Conservation (phyloP, 2,888 invertebrate genomes). For the Xestoiulus laeticollis region DNA sequence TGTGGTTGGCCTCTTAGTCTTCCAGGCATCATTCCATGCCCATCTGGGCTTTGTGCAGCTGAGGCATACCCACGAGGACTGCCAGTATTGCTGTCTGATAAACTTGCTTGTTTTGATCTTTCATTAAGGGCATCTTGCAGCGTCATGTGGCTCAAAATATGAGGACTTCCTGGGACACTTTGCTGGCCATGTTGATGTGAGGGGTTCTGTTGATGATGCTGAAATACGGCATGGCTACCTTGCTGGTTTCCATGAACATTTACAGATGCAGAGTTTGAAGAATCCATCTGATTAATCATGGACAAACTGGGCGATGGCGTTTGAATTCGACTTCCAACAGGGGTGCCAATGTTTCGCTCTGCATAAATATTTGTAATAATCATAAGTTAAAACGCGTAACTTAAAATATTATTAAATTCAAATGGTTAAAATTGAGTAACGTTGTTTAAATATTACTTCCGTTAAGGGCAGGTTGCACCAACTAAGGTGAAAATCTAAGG, state of each 20-base stretch:
- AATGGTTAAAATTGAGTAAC: no score
- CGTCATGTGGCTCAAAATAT: neutral
- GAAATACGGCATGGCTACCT: neutral
- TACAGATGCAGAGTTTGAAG: slow-evolving; percentile 7
- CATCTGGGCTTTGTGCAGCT: slow-evolving; percentile 13
- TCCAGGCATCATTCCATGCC: neutral
- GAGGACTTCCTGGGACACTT: neutral
- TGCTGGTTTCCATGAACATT: neutral
- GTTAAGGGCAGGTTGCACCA: no score
- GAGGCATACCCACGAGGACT: neutral
- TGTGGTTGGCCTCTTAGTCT: neutral
- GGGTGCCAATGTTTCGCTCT: slow-evolving; percentile 23
- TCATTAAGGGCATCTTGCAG: neutral
- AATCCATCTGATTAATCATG: neutral
- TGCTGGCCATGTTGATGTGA: neutral
- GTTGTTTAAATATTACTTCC: no score
- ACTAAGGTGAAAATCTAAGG: no score
- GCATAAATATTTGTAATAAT: neutral
- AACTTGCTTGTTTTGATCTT: neutral
- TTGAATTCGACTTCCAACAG: slow-evolving; percentile 50
- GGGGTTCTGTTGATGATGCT: neutral
- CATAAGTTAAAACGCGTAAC: neutral
- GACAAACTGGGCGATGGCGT: slow-evolving; percentile 53
- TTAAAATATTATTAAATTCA: neutral
- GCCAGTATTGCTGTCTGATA: neutral